These are phyloP conservation scores for Chaetodon trifasciatus DNA, from an alignment of 2,797 vertebrate genomes.

Conservation along the genomic window DNA sequence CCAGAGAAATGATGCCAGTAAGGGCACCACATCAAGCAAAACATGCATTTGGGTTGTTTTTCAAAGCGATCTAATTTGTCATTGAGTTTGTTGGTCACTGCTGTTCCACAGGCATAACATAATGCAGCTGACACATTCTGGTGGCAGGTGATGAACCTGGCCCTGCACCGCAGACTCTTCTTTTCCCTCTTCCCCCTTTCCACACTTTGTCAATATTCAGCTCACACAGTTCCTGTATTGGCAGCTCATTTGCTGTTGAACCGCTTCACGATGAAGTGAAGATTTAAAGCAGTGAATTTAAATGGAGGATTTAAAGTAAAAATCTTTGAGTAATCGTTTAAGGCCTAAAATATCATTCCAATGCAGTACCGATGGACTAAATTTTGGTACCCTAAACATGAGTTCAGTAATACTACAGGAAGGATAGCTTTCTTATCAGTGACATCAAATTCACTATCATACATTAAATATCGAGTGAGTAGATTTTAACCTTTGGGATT, in stretches of 20 bases:
- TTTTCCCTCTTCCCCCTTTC: neutral
- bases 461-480: slow-evolving; percentile 76
- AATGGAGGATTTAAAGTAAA: slow-evolving; percentile 26
- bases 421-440: slow-evolving; percentile 56
- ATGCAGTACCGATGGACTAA: neutral
- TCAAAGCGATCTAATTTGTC: neutral
- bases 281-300: slow-evolving; percentile 22
- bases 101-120: neutral
- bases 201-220: neutral
- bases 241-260: slow-evolving; percentile 10
- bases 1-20: neutral
- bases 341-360: slow-evolving; percentile 24
- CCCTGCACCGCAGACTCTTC: neutral
- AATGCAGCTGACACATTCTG: neutral
- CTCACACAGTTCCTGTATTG: slow-evolving; percentile 1
- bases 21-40: no score
- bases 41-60: neutral
- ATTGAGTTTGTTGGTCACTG: neutral
- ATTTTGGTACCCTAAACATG: slow-evolving; percentile 16
- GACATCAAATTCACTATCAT: slow-evolving; percentile 70
- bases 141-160: neutral
- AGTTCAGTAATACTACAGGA: slow-evolving; percentile 37
- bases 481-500: slow-evolving; percentile 77
- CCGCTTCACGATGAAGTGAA: neutral
- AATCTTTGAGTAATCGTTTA: slow-evolving; percentile 32